Conservation (phyloP, 2,888 invertebrate species). For the Coenonympha arcania region DNA sequence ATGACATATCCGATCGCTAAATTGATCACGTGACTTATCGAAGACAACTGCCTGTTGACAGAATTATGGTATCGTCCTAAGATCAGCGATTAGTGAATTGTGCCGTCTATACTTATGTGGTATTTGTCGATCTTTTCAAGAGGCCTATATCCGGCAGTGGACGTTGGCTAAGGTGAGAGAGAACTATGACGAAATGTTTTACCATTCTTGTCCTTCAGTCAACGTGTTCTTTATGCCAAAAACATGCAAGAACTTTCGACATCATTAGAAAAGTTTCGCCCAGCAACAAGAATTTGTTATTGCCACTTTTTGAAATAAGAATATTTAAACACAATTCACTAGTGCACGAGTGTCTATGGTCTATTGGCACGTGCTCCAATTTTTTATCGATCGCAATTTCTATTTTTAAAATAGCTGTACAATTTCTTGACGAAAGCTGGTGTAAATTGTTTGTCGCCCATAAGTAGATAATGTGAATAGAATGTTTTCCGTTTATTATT, state of each 20-base stretch:
- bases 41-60: no score
- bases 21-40: no score
- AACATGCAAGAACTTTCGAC: neutral
- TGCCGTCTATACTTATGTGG: no score
- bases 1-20: no score
- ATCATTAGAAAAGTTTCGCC: neutral
- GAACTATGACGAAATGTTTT: no score
- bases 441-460: slow-evolving; percentile 12
- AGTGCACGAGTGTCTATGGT: neutral
- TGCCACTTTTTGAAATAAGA: slow-evolving; percentile 2
- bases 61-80: no score
- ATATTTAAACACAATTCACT: neutral
- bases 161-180: no score
- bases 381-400: slow-evolving; percentile 14
- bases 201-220: no score
- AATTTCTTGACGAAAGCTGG: slow-evolving; percentile 11
- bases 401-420: slow-evolving; percentile 5
- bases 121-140: no score
- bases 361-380: slow-evolving; percentile 19
- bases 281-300: neutral
- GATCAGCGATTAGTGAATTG: no score
- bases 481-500: neutral
- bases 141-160: no score
- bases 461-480: slow-evolving; percentile 2
- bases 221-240: neutral